phyloP scores from a whole-genome alignment of 2,888 invertebrate genomes.

The Nesidiocoris tenuis region DNA sequence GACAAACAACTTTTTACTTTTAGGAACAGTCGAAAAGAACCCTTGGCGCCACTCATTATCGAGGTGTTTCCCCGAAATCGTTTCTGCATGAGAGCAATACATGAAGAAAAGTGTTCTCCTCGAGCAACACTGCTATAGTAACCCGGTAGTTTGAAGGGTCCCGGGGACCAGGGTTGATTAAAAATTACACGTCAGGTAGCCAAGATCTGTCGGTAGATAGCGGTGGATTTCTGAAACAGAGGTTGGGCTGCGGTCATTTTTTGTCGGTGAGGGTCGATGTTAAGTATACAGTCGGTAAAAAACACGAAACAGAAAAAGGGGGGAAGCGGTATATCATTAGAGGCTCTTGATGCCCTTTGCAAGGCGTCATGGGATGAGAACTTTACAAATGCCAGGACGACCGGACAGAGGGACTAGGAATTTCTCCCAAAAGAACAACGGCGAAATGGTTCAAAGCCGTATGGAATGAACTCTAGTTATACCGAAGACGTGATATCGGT shows the following conservation, averaged over 20 bases:
- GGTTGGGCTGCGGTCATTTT: background rate
- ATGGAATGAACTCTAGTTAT: no score
- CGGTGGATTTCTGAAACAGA: background rate
- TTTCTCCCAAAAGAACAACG: background rate
- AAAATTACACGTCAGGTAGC: conserved; percentile 40
- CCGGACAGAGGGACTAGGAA: background rate
- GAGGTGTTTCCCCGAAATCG: conserved; percentile 40
- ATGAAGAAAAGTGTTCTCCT: conserved; percentile 13
- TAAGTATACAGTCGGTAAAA: background rate
- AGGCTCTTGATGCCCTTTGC: background rate
- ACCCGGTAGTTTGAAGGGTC: background rate
- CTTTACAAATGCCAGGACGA: background rate
- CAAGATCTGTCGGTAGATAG: background rate
- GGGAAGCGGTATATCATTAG: background rate
- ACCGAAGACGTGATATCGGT: no score
- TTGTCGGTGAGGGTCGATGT: background rate
- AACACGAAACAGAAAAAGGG: background rate
- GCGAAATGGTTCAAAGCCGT: no score
- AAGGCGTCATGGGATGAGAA: background rate
- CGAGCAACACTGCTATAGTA: background rate
- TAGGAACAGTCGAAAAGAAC: conserved; percentile 25
- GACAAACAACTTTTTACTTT: background rate
- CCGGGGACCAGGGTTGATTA: conserved; percentile 18
- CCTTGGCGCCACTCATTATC: conserved; percentile 29
- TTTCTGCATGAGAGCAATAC: conserved; percentile 43